A percentile compares a stretch with the other conserved stretches of the same genome.
Evolutionary conservation across 2,888 invertebrate species (phyloP).

Genomic region (Lycia hirtaria): DNA sequence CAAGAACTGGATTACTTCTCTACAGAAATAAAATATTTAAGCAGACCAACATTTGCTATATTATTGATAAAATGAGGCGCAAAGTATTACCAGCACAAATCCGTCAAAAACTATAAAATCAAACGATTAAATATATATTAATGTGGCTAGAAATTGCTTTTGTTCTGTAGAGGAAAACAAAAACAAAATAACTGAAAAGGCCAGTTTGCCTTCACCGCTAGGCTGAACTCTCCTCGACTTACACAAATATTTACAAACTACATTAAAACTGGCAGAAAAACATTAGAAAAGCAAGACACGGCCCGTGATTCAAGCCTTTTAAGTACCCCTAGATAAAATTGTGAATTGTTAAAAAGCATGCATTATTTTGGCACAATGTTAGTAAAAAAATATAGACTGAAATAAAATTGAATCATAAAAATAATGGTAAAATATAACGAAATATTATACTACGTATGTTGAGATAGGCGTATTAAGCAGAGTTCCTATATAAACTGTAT

Average conservation of each 20-base stretch:
- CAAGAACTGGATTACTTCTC: not conserved
- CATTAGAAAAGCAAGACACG: constrained; percentile 11
- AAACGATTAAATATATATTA: no score
- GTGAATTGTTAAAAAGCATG: constrained; percentile 44
- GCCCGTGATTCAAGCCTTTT: constrained; percentile 1
- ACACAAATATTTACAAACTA: constrained; percentile 52
- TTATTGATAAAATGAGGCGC: not conserved
- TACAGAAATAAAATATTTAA: no score
- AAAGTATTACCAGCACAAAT: not conserved
- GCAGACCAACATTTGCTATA: no score
- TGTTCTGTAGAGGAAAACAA: not conserved
- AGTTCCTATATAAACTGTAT: constrained; percentile 3
- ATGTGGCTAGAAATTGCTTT: not conserved
- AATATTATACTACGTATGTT: not conserved
- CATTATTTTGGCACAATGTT: constrained; percentile 69
- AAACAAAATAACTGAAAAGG: no score
- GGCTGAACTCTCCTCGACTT: constrained; percentile 54
- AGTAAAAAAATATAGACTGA: constrained; percentile 44
- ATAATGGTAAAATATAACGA: not conserved
- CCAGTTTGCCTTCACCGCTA: constrained; percentile 76
- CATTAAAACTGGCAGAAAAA: constrained; percentile 35
- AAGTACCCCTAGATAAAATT: constrained; percentile 10
- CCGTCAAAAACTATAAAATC: not conserved
- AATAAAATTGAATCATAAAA: not conserved
- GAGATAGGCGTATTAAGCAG: not conserved